phyloP scores from a whole-genome alignment of 2,888 invertebrate species.

The Eristalis intricaria region DNA sequence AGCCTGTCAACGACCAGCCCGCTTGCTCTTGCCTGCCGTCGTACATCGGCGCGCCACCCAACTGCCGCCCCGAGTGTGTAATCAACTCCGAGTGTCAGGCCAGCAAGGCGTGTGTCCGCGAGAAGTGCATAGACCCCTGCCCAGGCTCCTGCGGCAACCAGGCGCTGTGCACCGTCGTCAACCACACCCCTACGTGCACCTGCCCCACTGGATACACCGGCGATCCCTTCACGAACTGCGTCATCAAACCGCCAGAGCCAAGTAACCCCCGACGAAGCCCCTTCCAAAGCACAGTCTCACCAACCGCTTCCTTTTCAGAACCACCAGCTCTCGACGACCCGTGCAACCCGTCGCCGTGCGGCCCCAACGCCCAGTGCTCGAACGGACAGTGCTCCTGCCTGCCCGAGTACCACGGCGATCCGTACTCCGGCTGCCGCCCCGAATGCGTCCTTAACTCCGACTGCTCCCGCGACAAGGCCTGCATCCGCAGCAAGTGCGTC shows the following conservation, averaged over 20 bases:
- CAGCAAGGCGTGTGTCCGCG: conserved; percentile 85
- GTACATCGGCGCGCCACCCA: conserved; percentile 86
- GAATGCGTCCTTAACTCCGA: conserved; percentile 91
- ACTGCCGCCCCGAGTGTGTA: conserved; percentile 86
- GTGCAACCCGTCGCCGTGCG: conserved; percentile 89
- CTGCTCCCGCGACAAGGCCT: conserved; percentile 88
- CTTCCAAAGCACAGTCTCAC: background rate
- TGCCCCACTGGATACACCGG: conserved; percentile 84
- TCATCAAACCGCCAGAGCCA: conserved; percentile 79
- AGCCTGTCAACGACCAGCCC: conserved; percentile 83
- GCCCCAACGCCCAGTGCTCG: conserved; percentile 88
- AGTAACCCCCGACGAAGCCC: conserved; percentile 67
- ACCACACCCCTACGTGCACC: conserved; percentile 85
- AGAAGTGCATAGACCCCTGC: conserved; percentile 87
- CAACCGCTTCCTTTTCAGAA: conserved; percentile 49
- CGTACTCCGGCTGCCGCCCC: conserved; percentile 88
- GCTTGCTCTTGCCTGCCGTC: conserved; percentile 84
- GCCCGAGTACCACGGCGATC: conserved; percentile 85
- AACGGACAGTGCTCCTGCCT: conserved; percentile 86
- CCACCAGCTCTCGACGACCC: conserved; percentile 79
- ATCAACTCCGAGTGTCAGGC: conserved; percentile 86
- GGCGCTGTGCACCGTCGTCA: conserved; percentile 84
- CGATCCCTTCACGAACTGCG: conserved; percentile 84
- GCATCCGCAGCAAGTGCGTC: conserved; percentile 88
- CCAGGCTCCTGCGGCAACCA: conserved; percentile 86